Conservation (phyloP, 2,888 invertebrate genomes). For the Brachylomia viminalis region DNA sequence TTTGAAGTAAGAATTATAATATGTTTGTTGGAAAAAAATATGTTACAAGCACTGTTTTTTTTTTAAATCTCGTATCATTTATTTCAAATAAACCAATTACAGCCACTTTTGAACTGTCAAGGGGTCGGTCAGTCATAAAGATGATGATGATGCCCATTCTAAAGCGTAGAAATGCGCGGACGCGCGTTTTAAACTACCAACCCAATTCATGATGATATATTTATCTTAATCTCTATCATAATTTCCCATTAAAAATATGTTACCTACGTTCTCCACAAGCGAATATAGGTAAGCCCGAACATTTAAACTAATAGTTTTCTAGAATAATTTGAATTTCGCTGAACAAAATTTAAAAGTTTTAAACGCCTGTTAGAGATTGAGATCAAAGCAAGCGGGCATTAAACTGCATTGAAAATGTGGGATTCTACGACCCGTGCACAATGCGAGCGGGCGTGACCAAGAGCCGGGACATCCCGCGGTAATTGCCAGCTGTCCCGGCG, state of each 20-base stretch:
- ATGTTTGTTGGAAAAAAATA: constrained; percentile 3
- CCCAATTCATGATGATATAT: constrained; percentile 2
- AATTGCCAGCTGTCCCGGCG: constrained; percentile 62
- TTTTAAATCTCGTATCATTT: no score
- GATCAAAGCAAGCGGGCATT: constrained; percentile 59
- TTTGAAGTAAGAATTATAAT: not conserved
- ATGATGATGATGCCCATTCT: no score
- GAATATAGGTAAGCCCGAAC: constrained; percentile 1
- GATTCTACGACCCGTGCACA: constrained; percentile 48
- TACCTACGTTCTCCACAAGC: not conserved
- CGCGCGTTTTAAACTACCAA: not conserved
- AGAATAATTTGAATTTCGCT: constrained; percentile 39
- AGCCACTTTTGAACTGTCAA: no score
- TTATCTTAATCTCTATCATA: not conserved
- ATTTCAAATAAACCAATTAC: no score
- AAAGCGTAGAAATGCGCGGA: no score
- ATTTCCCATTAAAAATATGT: constrained; percentile 12
- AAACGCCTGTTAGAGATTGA: constrained; percentile 59
- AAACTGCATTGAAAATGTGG: constrained; percentile 64
- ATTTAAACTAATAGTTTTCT: constrained; percentile 33
- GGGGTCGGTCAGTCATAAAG: no score
- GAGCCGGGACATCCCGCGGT: constrained; percentile 47
- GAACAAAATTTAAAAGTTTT: constrained; percentile 60
- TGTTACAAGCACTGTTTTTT: not conserved
- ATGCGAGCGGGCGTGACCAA: constrained; percentile 52